These are phyloP conservation scores for Astur gentilis DNA, from an alignment of 2,113 vertebrate genomes.

Conservation along the genomic window DNA sequence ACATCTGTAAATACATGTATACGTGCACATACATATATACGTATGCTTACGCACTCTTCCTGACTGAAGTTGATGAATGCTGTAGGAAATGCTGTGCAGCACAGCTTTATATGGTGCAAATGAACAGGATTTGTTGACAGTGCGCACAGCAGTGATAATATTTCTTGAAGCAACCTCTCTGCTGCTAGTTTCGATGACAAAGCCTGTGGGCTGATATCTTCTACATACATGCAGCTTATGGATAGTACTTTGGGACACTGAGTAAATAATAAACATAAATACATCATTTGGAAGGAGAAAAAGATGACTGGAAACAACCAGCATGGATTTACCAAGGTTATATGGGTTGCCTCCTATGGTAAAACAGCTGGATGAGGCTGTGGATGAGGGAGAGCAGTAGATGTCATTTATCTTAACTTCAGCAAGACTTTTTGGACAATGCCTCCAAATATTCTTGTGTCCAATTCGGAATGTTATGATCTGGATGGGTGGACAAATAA, in stretches of 20 bases:
- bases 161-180: not conserved
- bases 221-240: not conserved
- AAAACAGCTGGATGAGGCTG: not conserved
- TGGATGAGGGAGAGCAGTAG: not conserved
- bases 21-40: no score
- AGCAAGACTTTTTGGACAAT: not conserved
- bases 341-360: not conserved
- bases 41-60: not conserved
- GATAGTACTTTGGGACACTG: not conserved
- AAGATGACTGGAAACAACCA: not conserved
- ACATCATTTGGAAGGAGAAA: not conserved
- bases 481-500: not conserved
- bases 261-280: not conserved
- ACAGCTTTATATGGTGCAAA: not conserved
- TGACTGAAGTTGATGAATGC: not conserved
- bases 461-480: not conserved
- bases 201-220: not conserved
- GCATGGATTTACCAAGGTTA: not conserved
- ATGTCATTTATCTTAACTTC: not conserved
- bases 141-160: not conserved
- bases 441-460: not conserved
- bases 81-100: not conserved
- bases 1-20: not conserved
- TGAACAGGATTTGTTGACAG: not conserved
- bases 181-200: not conserved